A percentile compares a stretch with the other conserved stretches of the same genome.
Conservation (phyloP, 2,888 invertebrate species). For the Thecophora atra region DNA sequence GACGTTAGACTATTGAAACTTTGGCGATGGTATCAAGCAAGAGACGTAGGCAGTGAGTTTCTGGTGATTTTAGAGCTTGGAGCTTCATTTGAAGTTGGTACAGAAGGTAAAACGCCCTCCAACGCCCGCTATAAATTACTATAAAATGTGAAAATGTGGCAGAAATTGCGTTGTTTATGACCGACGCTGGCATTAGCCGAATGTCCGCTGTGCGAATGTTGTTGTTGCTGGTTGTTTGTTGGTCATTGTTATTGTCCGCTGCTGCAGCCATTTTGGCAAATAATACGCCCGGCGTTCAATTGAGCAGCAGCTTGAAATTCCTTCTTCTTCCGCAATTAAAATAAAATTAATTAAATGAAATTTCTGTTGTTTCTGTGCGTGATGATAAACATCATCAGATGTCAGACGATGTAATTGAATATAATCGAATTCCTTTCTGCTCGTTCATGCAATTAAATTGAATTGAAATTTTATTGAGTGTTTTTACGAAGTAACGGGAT, state of each 20-base stretch:
- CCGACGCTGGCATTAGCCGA: neutral
- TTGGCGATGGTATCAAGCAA: neutral
- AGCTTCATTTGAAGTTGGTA: too few relatives aligned
- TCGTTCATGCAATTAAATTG: too few relatives aligned
- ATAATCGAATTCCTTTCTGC: too few relatives aligned
- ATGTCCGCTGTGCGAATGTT: neutral
- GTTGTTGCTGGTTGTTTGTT: neutral
- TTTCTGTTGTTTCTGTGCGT: neutral
- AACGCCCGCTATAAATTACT: neutral
- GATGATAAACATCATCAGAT: too few relatives aligned
- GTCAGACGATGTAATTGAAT: too few relatives aligned
- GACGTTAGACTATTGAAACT: neutral
- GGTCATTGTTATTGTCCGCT: neutral
- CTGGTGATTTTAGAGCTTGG: too few relatives aligned
- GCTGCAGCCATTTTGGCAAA: constrained; percentile 17
- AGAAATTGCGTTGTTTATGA: neutral
- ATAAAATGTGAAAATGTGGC: neutral
- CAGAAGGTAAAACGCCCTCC: too few relatives aligned
- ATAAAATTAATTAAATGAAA: constrained; percentile 18
- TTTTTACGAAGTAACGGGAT: too few relatives aligned
- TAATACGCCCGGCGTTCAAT: constrained; percentile 5
- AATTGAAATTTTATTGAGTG: too few relatives aligned
- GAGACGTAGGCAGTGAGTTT: too few relatives aligned
- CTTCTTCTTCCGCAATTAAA: neutral
- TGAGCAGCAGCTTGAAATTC: neutral